Evolutionary conservation across 2,113 vertebrate genomes (phyloP).

Genomic region (Aptenodytes forsteri): DNA sequence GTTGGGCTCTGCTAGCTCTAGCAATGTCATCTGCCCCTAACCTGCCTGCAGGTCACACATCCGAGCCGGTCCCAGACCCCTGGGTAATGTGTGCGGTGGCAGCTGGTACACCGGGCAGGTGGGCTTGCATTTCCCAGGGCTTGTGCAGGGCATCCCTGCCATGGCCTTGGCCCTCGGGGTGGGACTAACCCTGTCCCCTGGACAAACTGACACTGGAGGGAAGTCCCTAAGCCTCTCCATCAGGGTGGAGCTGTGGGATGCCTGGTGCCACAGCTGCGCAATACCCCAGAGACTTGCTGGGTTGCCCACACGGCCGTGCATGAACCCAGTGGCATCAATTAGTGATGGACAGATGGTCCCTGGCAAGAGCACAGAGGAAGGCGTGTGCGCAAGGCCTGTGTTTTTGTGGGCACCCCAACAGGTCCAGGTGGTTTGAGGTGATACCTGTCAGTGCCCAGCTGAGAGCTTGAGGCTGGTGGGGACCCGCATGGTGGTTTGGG

Average conservation of each 20-base stretch:
- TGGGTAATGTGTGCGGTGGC: neutral
- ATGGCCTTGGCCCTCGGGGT: neutral
- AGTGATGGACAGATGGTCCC: neutral
- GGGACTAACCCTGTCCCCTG: neutral
- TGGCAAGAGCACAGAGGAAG: neutral
- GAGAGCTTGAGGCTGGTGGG: neutral
- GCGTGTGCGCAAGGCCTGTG: neutral
- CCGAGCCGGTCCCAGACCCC: neutral
- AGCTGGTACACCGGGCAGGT: too few relatives aligned
- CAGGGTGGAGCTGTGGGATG: neutral
- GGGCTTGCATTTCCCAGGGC: neutral
- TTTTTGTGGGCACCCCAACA: neutral
- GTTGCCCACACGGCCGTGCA: accelerated
- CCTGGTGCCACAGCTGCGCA: neutral
- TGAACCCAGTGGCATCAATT: neutral
- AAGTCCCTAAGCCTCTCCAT: neutral
- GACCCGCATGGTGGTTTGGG: neutral
- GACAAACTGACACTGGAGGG: neutral
- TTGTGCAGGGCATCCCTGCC: neutral
- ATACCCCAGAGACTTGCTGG: neutral
- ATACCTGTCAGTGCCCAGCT: neutral
- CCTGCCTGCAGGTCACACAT: neutral
- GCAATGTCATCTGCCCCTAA: neutral
- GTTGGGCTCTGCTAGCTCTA: neutral
- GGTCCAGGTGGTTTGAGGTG: too few relatives aligned